Conservation (phyloP, 2,113 vertebrate genomes). For the Rhea pennata region DNA sequence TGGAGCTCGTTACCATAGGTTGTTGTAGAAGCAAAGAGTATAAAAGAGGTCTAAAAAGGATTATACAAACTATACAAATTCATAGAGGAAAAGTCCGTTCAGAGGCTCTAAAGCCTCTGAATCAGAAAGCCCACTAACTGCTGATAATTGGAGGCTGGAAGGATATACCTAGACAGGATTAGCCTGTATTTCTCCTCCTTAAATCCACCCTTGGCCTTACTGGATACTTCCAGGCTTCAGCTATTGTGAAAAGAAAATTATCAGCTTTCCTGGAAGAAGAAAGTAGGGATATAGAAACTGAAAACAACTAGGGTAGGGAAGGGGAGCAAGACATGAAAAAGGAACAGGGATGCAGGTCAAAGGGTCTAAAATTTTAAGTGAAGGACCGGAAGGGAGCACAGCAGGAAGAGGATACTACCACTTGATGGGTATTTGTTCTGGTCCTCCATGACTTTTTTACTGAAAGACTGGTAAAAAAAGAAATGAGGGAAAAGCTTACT, state of each 20-base stretch:
- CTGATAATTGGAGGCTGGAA: not conserved
- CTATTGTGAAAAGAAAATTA: not conserved
- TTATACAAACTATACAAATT: not conserved
- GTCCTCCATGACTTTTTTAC: not conserved
- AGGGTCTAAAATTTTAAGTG: not conserved
- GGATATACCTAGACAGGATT: not conserved
- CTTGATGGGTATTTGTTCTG: not conserved
- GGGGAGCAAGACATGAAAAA: not conserved
- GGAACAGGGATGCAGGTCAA: not conserved
- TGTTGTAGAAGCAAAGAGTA: not conserved
- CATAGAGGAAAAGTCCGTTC: not conserved
- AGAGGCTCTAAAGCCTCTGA: not conserved
- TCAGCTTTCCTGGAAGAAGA: not conserved
- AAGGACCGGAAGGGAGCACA: not conserved
- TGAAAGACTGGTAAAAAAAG: not conserved
- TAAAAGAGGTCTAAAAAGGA: not conserved
- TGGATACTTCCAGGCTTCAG: not conserved
- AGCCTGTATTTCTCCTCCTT: not conserved
- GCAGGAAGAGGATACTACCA: not conserved
- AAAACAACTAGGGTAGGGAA: not conserved
- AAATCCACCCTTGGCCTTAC: not conserved
- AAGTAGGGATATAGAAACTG: not conserved
- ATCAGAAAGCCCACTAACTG: not conserved
- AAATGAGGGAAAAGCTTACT: not conserved
- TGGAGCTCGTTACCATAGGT: not conserved